These are phyloP conservation scores for Microcebus tavaratra DNA, from an alignment of 2,113 vertebrate species.

Conservation along the genomic window DNA sequence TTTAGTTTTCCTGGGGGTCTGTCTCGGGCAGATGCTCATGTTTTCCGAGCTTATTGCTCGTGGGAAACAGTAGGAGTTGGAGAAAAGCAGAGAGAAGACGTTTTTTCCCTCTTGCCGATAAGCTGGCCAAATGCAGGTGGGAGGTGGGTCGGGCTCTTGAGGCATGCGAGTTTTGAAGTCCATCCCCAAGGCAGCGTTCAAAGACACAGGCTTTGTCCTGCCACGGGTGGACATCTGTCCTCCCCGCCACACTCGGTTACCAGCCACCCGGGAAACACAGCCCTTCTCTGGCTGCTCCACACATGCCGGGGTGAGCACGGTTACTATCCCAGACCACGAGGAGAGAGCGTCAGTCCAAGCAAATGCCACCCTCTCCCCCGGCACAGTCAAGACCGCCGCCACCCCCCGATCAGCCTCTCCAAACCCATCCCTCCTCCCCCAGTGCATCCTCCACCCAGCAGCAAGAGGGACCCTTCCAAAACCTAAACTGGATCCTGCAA, in stretches of 20 bases:
- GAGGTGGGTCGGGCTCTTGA: not conserved
- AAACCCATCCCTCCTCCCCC: not conserved
- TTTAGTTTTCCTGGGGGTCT: not conserved
- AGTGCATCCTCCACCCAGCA: not conserved
- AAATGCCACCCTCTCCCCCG: not conserved
- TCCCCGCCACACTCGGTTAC: rapidly evolving
- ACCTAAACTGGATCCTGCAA: not conserved
- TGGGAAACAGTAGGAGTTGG: not conserved
- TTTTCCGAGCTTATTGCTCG: not conserved
- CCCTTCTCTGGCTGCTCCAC: too few species aligned
- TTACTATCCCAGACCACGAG: rapidly evolving
- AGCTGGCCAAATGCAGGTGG: not conserved
- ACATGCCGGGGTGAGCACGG: rapidly evolving
- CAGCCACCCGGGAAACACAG: rapidly evolving
- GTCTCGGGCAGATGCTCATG: not conserved
- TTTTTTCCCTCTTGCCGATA: not conserved
- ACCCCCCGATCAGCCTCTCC: rapidly evolving
- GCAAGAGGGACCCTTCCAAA: not conserved
- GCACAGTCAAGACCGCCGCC: not conserved
- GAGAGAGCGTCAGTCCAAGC: not conserved
- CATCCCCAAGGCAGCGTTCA: not conserved
- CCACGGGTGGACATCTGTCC: rapidly evolving
- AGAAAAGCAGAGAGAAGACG: not conserved
- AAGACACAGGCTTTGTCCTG: not conserved
- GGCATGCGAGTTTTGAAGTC: not conserved